These are phyloP conservation scores for Drosophila saltans DNA, from an alignment of 1,140 invertebrate genomes.

Conservation along the genomic window DNA sequence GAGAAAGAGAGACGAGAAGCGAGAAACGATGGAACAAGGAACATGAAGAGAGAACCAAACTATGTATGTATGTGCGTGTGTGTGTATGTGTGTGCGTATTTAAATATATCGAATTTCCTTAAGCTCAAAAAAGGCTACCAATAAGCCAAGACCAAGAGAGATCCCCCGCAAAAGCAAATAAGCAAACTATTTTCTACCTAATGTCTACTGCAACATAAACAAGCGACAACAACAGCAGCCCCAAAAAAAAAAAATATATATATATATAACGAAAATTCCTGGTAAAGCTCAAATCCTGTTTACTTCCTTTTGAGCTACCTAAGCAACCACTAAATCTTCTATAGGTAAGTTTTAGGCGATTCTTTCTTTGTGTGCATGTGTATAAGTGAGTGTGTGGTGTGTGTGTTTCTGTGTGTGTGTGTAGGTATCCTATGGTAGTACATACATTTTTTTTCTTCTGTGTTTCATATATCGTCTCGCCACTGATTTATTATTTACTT, in stretches of 20 bases:
- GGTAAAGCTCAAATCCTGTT: conserved; percentile 76
- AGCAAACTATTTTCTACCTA: conserved; percentile 68
- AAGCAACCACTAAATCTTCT: conserved; percentile 75
- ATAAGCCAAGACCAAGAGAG: conserved; percentile 27
- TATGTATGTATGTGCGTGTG: not conserved
- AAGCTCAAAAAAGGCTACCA: conserved; percentile 46
- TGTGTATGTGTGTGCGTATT: conserved; percentile 49
- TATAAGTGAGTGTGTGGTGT: conserved; percentile 24
- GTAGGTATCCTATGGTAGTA: conserved; percentile 41
- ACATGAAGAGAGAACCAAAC: conserved; percentile 35
- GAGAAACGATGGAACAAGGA: conserved; percentile 15
- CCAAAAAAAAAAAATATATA: not conserved
- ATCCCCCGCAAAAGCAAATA: conserved; percentile 32
- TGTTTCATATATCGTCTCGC: conserved; percentile 64
- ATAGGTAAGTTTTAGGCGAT: conserved; percentile 64
- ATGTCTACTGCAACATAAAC: conserved; percentile 33
- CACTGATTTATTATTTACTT: conserved; percentile 78
- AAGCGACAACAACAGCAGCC: conserved; percentile 43
- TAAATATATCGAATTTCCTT: conserved; percentile 74
- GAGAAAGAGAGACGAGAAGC: conserved; percentile 33
- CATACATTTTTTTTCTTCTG: conserved; percentile 24
- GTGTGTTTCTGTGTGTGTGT: conserved; percentile 34
- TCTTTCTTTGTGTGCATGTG: conserved; percentile 37
- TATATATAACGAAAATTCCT: conserved; percentile 38
- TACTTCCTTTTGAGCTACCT: conserved; percentile 76